These are phyloP conservation scores for Phalangium opilio DNA, from an alignment of 2,888 invertebrate genomes.

Conservation along the genomic window DNA sequence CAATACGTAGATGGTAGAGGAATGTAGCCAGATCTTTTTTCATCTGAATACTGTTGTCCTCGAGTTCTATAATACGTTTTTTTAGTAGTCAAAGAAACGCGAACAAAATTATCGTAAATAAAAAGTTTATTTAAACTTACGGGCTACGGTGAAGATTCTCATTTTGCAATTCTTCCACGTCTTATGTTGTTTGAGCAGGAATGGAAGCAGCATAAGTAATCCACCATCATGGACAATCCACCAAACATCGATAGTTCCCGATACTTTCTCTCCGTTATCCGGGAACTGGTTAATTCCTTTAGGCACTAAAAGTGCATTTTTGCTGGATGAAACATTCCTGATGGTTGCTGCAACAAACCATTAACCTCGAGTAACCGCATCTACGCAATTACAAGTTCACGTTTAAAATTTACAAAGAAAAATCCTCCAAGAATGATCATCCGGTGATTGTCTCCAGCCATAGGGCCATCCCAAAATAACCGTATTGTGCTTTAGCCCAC, in stretches of 20 bases:
- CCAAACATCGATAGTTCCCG: constrained; percentile 97
- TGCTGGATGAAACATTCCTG: constrained; percentile 69
- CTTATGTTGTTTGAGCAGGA: constrained; percentile 62
- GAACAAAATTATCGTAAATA: no score
- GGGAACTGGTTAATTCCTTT: constrained; percentile 98
- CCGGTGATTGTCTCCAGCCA: constrained; percentile 81
- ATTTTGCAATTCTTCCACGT: constrained; percentile 98
- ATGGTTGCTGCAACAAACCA: constrained; percentile 31
- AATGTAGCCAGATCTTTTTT: constrained; percentile 96
- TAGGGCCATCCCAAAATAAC: constrained; percentile 98
- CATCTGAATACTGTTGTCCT: constrained; percentile 99
- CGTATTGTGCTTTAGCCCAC: constrained; percentile 96
- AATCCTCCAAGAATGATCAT: constrained; percentile 56
- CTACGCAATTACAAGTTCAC: no score
- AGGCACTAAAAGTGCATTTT: constrained; percentile 75
- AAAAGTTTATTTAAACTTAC: constrained; percentile 27
- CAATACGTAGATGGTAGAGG: constrained; percentile 81
- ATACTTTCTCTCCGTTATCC: constrained; percentile 74
- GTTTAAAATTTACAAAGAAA: constrained; percentile 50
- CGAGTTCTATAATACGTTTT: constrained; percentile 47
- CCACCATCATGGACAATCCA: constrained; percentile 99
- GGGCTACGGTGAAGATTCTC: constrained; percentile 97
- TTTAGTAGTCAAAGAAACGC: no score
- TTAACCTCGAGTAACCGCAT: no score
- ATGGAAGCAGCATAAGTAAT: constrained; percentile 57